Evolutionary conservation across 1,140 invertebrate genomes (phyloP).

Genomic region (Tribolium castaneum): DNA sequence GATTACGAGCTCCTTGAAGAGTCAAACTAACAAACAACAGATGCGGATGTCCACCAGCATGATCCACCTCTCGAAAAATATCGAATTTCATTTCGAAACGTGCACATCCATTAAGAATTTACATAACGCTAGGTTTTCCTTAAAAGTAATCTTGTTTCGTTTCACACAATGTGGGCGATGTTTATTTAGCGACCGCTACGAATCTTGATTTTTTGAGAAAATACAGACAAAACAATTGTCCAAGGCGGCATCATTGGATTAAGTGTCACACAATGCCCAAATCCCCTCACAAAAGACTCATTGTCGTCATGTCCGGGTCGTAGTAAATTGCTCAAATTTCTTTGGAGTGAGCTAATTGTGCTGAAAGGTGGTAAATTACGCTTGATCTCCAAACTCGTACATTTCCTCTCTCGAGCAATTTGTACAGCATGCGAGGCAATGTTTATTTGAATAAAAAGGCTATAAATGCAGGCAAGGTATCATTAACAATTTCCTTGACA

Average conservation of each 20-base stretch:
- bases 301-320: not conserved
- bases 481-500: slow-evolving; percentile 30
- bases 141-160: slow-evolving; percentile 33
- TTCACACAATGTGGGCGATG: slow-evolving; percentile 16
- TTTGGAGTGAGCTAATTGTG: not conserved
- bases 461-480: slow-evolving; percentile 1
- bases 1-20: not conserved
- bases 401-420: slow-evolving; percentile 11
- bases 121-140: slow-evolving; percentile 36
- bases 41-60: not conserved
- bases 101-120: slow-evolving; percentile 33
- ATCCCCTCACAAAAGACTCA: not conserved
- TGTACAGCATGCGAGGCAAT: slow-evolving; percentile 16
- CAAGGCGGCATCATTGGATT: not conserved
- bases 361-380: slow-evolving; percentile 17
- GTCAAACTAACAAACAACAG: not conserved
- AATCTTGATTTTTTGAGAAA: slow-evolving; percentile 1
- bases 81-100: slow-evolving; percentile 37
- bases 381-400: slow-evolving; percentile 9
- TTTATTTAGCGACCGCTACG: slow-evolving; percentile 32
- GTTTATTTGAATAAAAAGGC: slow-evolving; percentile 26
- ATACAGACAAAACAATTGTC: not conserved
- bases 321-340: not conserved
- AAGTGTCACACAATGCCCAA: not conserved
- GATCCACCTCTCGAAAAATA: slow-evolving; percentile 5